phyloP scores from a whole-genome alignment of 1,140 invertebrate genomes.

The Papilio glaucus region DNA sequence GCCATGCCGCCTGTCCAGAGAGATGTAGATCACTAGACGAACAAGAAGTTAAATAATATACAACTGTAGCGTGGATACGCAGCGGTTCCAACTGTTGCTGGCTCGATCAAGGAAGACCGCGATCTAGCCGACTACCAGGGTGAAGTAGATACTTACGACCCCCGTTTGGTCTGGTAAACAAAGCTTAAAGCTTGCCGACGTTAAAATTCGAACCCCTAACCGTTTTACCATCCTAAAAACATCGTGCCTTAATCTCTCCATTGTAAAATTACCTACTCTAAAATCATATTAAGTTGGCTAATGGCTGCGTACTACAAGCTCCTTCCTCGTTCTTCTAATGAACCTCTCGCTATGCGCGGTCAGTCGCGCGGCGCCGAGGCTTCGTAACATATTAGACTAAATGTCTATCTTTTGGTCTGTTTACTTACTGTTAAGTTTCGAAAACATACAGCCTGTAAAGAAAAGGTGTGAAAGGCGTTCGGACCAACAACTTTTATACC shows the following conservation, averaged over 20 bases:
- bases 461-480: background rate
- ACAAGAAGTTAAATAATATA: too few relatives aligned
- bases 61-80: too few relatives aligned
- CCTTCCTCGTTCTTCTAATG: background rate
- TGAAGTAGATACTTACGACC: too few relatives aligned
- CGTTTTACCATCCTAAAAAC: background rate
- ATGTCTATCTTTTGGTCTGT: background rate
- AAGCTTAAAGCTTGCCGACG: too few relatives aligned
- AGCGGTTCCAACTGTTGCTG: too few relatives aligned
- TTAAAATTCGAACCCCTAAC: too few relatives aligned
- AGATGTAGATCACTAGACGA: too few relatives aligned
- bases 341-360: background rate
- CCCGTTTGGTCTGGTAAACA: too few relatives aligned
- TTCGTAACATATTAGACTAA: background rate
- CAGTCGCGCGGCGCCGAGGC: background rate
- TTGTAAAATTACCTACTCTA: background rate
- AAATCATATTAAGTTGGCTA: background rate
- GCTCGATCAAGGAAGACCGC: too few relatives aligned
- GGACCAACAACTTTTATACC: too few relatives aligned
- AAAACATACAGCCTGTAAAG: background rate
- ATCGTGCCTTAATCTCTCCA: background rate
- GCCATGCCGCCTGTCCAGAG: too few relatives aligned
- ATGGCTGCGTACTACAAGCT: background rate
- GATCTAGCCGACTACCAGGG: too few relatives aligned
- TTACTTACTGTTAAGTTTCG: background rate